A percentile compares a stretch with the other conserved stretches of the same genome.
Evolutionary conservation across 2,797 vertebrate species (phyloP).

Genomic region (Bradypus variegatus): DNA sequence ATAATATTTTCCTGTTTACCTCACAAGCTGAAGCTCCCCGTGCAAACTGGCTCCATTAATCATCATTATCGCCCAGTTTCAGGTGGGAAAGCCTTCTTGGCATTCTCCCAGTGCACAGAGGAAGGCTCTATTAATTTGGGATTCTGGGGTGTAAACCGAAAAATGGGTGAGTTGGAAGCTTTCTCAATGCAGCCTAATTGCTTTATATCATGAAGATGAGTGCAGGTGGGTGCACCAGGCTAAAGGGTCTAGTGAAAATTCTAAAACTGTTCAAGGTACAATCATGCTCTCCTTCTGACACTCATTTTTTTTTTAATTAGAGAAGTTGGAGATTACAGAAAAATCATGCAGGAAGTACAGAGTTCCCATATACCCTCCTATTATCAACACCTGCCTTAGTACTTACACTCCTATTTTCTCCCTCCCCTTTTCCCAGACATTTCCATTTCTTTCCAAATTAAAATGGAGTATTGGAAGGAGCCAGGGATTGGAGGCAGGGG

Average conservation of each 20-base stretch:
- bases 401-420: neutral
- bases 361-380: too few relatives aligned
- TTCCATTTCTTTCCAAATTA: neutral
- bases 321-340: too few relatives aligned
- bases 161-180: neutral
- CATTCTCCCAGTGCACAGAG: neutral
- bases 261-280: too few relatives aligned
- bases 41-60: neutral
- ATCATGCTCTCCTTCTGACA: rapidly evolving
- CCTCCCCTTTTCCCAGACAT: too few relatives aligned
- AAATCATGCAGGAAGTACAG: too few relatives aligned
- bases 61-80: neutral
- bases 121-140: neutral
- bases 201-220: neutral
- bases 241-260: neutral
- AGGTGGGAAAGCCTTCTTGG: neutral
- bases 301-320: neutral
- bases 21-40: rapidly evolving
- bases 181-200: neutral
- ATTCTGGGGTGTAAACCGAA: neutral
- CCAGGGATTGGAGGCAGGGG: neutral
- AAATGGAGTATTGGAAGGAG: neutral
- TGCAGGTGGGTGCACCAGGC: neutral
- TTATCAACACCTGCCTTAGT: too few relatives aligned
- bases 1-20: neutral